Evolutionary conservation across 2,888 invertebrate species (phyloP).

Genomic region (Hypercompe scribonia): DNA sequence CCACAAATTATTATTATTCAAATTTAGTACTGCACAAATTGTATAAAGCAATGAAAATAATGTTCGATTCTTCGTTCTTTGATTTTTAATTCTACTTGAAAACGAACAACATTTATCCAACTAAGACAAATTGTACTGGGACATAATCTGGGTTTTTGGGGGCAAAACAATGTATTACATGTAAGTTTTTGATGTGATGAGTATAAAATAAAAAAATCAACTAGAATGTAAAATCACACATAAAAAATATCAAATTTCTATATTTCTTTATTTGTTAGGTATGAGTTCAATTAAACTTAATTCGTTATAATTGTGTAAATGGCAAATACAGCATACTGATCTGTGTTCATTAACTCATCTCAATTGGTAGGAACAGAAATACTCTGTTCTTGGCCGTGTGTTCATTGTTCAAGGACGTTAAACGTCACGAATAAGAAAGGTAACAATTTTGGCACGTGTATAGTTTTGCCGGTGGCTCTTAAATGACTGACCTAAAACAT

Average conservation of each 20-base stretch:
- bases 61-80: too few relatives aligned
- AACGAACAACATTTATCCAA: too few relatives aligned
- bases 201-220: not conserved
- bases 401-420: not conserved
- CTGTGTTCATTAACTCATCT: conserved; percentile 2
- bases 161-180: too few relatives aligned
- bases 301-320: not conserved
- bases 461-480: not conserved
- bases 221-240: not conserved
- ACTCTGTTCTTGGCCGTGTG: not conserved
- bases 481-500: not conserved
- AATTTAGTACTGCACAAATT: too few relatives aligned
- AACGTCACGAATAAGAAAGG: not conserved
- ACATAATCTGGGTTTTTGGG: too few relatives aligned
- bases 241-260: not conserved
- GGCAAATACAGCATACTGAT: conserved; percentile 3
- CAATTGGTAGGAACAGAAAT: not conserved
- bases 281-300: conserved; percentile 4
- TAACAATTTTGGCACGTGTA: not conserved
- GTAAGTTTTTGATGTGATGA: too few relatives aligned
- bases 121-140: too few relatives aligned
- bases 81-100: too few relatives aligned
- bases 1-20: too few relatives aligned
- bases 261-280: not conserved
- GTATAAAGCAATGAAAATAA: too few relatives aligned